phyloP scores from a whole-genome alignment of 2,797 vertebrate genomes.

The Sylvilagus floridanus region DNA sequence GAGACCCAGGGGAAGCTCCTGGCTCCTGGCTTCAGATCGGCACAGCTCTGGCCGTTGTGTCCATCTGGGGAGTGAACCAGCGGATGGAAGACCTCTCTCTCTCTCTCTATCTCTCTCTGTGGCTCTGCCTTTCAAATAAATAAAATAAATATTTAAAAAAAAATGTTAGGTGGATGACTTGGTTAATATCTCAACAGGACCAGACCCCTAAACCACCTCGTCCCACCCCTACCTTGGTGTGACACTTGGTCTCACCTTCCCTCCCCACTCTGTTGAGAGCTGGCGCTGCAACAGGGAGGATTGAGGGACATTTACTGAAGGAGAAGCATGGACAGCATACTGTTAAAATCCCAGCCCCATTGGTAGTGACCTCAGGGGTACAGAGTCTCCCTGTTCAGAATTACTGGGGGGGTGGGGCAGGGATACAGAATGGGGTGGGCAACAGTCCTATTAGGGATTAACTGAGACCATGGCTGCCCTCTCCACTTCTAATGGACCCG shows the following conservation, averaged over 20 bases:
- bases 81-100: too few relatives aligned
- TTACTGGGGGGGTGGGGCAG: constrained; percentile 51
- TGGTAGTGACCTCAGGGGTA: constrained; percentile 57
- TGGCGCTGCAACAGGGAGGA: constrained; percentile 74
- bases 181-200: constrained; percentile 77
- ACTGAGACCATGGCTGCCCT: constrained; percentile 69
- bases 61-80: too few relatives aligned
- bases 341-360: constrained; percentile 26
- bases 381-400: constrained; percentile 45
- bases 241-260: constrained; percentile 64
- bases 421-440: constrained; percentile 65
- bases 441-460: constrained; percentile 50
- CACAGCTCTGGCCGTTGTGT: too few relatives aligned
- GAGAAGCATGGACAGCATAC: constrained; percentile 58
- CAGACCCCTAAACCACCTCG: constrained; percentile 80
- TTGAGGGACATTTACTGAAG: constrained; percentile 53
- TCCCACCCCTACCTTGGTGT: constrained; percentile 37
- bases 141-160: neutral
- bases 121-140: too few relatives aligned
- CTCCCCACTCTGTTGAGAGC: constrained; percentile 64
- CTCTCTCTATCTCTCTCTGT: too few relatives aligned
- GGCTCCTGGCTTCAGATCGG: too few relatives aligned
- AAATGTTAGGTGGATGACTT: neutral
- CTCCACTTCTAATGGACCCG: constrained; percentile 71
- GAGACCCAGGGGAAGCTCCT: too few relatives aligned